Evolutionary conservation across 1,140 invertebrate species (phyloP).

Genomic region (Aphis craccivora): DNA sequence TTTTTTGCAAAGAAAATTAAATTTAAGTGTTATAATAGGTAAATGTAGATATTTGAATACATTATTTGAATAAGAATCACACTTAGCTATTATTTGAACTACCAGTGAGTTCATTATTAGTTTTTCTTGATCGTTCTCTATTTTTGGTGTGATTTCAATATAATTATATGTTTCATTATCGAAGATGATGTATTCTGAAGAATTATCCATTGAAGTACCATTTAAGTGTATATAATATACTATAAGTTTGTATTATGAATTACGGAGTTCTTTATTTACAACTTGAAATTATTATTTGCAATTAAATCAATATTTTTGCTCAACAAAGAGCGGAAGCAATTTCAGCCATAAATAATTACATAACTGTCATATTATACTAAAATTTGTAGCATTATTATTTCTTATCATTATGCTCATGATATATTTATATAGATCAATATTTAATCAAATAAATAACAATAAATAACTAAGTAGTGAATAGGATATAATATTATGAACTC

Average conservation of each 20-base stretch:
- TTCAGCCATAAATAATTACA: not conserved
- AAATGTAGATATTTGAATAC: not conserved
- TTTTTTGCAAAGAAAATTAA: too few species aligned
- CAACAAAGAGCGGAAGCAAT: not conserved
- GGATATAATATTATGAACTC: slow-evolving; percentile 60
- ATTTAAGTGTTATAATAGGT: not conserved
- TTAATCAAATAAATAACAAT: not conserved
- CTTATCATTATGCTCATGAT: not conserved
- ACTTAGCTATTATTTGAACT: not conserved
- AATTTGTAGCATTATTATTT: not conserved
- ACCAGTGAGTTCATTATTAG: not conserved
- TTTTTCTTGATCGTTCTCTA: not conserved
- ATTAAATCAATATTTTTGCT: not conserved
- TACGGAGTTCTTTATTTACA: not conserved
- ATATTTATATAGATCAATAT: not conserved
- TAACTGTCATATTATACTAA: not conserved
- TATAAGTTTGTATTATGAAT: not conserved
- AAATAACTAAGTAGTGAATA: not conserved
- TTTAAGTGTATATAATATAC: not conserved
- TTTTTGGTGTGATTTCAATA: not conserved
- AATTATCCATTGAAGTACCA: not conserved
- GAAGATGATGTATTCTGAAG: not conserved
- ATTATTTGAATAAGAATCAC: not conserved
- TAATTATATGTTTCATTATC: not conserved
- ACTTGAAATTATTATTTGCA: not conserved